Conservation (phyloP, 37 sponge, comb jelly and placozoan genomes). For the Theonella swinhoei region DNA sequence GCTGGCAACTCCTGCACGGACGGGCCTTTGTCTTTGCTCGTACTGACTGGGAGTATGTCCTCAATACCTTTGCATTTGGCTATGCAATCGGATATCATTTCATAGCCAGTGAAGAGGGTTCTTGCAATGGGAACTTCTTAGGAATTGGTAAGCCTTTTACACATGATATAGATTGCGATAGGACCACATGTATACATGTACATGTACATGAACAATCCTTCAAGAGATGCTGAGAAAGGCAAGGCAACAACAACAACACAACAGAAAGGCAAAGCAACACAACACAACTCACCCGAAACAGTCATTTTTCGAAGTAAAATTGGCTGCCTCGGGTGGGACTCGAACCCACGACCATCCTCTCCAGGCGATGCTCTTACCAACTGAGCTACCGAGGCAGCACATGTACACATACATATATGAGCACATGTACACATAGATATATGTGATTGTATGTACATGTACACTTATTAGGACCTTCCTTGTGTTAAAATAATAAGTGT, state of each 20-base stretch:
- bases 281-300: no score
- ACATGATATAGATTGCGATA: no score
- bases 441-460: constrained; percentile 25
- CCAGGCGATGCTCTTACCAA: no score
- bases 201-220: no score
- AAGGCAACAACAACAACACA: no score
- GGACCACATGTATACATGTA: not conserved
- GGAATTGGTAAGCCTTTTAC: constrained; percentile 41
- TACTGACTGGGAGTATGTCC: constrained; percentile 73
- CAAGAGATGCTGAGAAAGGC: no score
- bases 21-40: constrained; percentile 64
- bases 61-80: constrained; percentile 68
- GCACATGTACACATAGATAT: constrained; percentile 27
- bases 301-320: no score
- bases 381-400: not conserved
- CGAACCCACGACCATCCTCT: no score
- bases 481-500: no score
- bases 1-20: constrained; percentile 45
- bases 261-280: no score
- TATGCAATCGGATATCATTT: constrained; percentile 68
- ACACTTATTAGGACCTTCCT: no score
- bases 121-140: constrained; percentile 70
- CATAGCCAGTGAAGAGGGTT: constrained; percentile 21
- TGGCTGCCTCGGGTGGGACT: no score
- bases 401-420: constrained; percentile 18